Evolutionary conservation across 2,113 vertebrate genomes (phyloP).

Genomic region (Uria aalge): DNA sequence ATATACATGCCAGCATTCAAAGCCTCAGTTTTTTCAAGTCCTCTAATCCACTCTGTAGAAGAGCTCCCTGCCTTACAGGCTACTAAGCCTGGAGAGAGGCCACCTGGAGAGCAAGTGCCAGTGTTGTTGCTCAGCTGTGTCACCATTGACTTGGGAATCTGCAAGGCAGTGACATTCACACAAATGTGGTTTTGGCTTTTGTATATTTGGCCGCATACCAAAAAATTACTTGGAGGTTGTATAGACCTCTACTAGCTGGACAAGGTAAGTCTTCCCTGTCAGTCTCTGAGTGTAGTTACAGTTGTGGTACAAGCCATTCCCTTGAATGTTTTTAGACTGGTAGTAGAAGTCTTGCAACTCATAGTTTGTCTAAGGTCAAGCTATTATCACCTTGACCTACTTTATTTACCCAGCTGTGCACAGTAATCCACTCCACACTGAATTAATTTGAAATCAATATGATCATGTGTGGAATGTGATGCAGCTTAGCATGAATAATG

Average conservation of each 20-base stretch:
- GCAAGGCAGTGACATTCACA: neutral
- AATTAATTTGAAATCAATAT: neutral
- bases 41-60: neutral
- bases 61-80: neutral
- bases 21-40: neutral
- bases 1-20: neutral
- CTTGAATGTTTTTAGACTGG: neutral
- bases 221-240: neutral
- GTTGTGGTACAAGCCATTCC: neutral
- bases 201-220: neutral
- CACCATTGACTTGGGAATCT: neutral
- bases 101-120: neutral
- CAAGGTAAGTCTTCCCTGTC: neutral
- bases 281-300: neutral
- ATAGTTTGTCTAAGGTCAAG: neutral
- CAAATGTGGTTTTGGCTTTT: neutral
- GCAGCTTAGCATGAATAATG: neutral
- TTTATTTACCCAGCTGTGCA: slow-evolving; percentile 6
- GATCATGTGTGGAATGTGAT: neutral
- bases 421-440: neutral
- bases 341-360: neutral
- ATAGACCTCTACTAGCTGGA: neutral
- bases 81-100: neutral
- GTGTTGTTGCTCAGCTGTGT: neutral
- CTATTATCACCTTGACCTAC: neutral